Percentiles rank a stretch among this genome's conserved stretches.
phyloP scores from a whole-genome alignment of 2,888 invertebrate species.

The Drosophila anomalata region DNA sequence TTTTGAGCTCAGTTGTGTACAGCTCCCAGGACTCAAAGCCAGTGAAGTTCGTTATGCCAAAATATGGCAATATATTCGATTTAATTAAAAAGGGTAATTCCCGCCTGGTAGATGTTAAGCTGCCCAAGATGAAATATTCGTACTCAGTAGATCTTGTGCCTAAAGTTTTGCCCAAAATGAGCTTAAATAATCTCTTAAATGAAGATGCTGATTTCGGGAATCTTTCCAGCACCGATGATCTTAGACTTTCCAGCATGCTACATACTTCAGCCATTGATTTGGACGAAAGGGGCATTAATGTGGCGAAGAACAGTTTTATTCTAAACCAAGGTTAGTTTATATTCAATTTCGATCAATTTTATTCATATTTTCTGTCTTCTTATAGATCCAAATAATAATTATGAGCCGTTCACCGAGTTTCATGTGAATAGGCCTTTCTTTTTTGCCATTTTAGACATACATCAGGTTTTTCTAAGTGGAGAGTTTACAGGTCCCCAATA shows the following conservation, averaged over 20 bases:
- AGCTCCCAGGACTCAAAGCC: not conserved
- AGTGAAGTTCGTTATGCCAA: not conserved
- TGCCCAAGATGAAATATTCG: not conserved
- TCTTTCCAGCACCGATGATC: not conserved
- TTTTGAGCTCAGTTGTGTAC: not conserved
- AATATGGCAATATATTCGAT: not conserved
- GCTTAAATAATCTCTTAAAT: not conserved
- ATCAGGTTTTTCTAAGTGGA: constrained; percentile 1
- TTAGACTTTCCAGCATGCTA: not conserved
- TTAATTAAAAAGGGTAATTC: not conserved
- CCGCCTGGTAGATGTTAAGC: not conserved
- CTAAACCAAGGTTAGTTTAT: not conserved
- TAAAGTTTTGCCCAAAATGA: not conserved
- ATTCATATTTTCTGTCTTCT: not conserved
- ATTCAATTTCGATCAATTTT: not conserved
- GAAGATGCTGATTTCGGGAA: not conserved
- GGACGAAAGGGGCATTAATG: constrained; percentile 5
- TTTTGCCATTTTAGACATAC: constrained; percentile 6
- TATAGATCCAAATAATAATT: no score
- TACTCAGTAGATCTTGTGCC: not conserved
- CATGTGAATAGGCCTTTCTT: constrained; percentile 4
- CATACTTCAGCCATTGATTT: constrained; percentile 1
- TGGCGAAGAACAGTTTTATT: not conserved
- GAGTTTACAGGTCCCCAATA: not conserved
- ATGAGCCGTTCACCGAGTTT: not conserved